These are phyloP conservation scores for Sphenopsis melanotis DNA, from an alignment of 2,797 vertebrate genomes.

Conservation along the genomic window DNA sequence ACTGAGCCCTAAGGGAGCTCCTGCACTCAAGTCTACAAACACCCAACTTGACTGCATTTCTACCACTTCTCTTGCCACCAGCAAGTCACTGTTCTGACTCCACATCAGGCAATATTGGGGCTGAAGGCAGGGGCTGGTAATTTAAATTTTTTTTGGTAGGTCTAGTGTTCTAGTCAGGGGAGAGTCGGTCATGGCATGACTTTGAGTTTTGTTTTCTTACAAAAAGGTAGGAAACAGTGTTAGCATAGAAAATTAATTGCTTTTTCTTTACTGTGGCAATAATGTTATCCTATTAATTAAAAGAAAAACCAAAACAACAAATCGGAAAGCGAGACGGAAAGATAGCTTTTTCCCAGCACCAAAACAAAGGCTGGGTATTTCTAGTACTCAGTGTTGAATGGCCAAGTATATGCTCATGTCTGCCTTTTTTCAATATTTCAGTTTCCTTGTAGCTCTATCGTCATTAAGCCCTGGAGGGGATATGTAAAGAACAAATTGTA, in stretches of 20 bases:
- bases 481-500: not conserved
- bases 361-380: not conserved
- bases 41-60: not conserved
- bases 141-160: not conserved
- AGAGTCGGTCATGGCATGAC: not conserved
- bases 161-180: not conserved
- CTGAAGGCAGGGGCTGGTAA: not conserved
- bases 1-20: not conserved
- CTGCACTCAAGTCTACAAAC: not conserved
- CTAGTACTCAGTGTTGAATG: not conserved
- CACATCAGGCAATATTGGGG: not conserved
- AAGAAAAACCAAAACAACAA: not conserved
- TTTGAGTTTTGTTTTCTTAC: not conserved
- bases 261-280: not conserved
- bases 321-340: not conserved
- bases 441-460: not conserved
- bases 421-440: not conserved
- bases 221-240: not conserved
- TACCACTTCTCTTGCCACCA: not conserved
- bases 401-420: not conserved
- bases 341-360: not conserved
- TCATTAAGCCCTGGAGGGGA: not conserved
- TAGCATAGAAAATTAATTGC: not conserved
- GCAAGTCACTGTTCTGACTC: not conserved
- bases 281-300: not conserved